Base-by-base conservation (phyloP, 1,140 invertebrate species). In the Calephelis virginiensis region DNA sequence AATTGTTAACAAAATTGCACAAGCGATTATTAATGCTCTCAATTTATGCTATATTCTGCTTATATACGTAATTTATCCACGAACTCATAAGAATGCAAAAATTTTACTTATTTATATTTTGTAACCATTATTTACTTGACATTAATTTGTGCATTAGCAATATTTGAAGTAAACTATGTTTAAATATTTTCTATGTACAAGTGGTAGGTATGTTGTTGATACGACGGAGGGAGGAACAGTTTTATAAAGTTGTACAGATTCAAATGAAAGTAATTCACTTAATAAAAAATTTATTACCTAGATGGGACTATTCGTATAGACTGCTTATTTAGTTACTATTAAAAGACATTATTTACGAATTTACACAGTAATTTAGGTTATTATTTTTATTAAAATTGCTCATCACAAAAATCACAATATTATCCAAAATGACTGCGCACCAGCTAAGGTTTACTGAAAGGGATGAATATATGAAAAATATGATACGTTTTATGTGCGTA, bases 321-420 rank as follows among this genome's bases (percentile, higher is more conserved):
- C 82, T 85, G 82, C 79, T 77, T 76, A 74, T 65, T 53, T 71
- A 68, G 59, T 67, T 71, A 66, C 73, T 69, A 74, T 70, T 64
- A 78, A 84, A 84, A 84, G 75, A 84, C 77, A 71, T 61, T 66
- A 67, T 72, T 63, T 67, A 67, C 56, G 65, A 70, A 63, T 64
- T 65, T 56, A 56, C 11, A 37, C 13, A 11, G 11, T 53, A 53
- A 6, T 56, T 56, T 56, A 56, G 17, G 14, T 56, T 28, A 37
- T 11, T 56, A 56, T 12, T 56, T 56, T 37, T 56, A 56, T 56
- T 46, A 45, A 61, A 40, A 40, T 38, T 9, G 14, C 47, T 50
- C 45, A 43, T 50, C 63, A n/a, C 45, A 63, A 50, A 64, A 64
- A 38, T 63, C 61, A 62, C 14, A 45, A 62, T 40, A 13, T 43